Evolutionary conservation across 2,888 invertebrate species (phyloP), one percentile per base, ranked within the genome.

Genomic region (Caenorhabditis wallacei): DNA sequence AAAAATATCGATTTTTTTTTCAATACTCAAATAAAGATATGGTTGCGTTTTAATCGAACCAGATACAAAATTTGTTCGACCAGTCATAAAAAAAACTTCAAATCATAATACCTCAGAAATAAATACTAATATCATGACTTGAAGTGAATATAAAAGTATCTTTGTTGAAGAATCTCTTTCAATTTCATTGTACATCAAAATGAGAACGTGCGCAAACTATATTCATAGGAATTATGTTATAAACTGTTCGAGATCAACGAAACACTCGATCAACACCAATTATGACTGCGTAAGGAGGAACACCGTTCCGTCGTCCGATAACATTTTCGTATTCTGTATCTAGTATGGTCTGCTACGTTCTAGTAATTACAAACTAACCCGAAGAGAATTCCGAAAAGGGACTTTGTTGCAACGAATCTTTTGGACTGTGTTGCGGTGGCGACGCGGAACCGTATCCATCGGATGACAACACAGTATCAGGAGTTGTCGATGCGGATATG

Each of bases 401-500:
- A 48, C 78, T 78, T 26, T 64, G 63, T 22, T 51, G 30, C 56
- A 56, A 35, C 20, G 56, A 46, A 63, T 78, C 74, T 48, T 84
- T 79, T 20, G 80, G 80, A 26, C 83, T 83, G 40, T 72, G 71
- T 56, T 84, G 87, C 10, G 75, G 76, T 4, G 87, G 86, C 1
- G 87, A 85, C 16, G 84, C 69, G 20, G 85, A 85, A 22, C 68
- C 71, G 71, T 88, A 90, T 20, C 90, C 89, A 35, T 84, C 81
- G 7, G 89, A 89, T 5, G 90, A 89, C 48, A 84, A 66, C 35
- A 89, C 82, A 0, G 91, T 90, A 78, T 91, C 91, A 24, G 91
- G 91, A 30, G 91, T 90, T 24, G 90, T 88, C 24, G 83, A 84
- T 43, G 81, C 80, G 10, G 84, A 83, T n/a, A 82, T 82, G 3